Evolutionary conservation across 2,888 invertebrate species (phyloP).

Genomic region (Synanthedon tipuliformis): DNA sequence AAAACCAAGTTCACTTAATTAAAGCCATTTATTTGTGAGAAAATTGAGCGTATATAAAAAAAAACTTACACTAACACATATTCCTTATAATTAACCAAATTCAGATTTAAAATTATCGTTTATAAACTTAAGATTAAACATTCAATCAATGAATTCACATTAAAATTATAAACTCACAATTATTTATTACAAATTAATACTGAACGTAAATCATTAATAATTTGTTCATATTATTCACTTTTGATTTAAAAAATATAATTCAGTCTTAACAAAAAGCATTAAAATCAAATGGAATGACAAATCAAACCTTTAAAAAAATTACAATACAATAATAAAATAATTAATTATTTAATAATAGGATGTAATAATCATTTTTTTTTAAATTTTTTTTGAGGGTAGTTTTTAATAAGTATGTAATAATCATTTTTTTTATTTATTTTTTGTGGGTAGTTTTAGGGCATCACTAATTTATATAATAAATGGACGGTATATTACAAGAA

Average conservation of each 20-base stretch:
- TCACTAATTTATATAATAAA: too few species aligned
- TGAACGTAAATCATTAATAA: background rate
- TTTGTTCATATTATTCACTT: background rate
- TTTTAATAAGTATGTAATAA: background rate
- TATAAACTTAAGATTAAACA: conserved; percentile 9
- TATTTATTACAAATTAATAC: background rate
- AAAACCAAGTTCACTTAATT: conserved; percentile 13
- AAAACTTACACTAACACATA: conserved; percentile 37
- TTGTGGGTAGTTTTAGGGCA: too few species aligned
- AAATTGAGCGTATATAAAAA: conserved; percentile 60
- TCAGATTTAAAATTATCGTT: conserved; percentile 15
- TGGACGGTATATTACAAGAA: too few species aligned
- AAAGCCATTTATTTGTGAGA: conserved; percentile 63
- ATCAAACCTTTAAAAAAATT: conserved; percentile 6
- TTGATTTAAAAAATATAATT: conserved; percentile 9
- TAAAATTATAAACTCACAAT: background rate
- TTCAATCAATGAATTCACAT: background rate
- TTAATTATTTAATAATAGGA: background rate
- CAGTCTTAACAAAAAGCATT: conserved; percentile 23
- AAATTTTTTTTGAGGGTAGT: background rate
- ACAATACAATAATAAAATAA: too few species aligned
- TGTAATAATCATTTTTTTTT: background rate
- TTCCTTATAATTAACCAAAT: conserved; percentile 18
- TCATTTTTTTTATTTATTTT: background rate
- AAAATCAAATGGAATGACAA: conserved; percentile 8